phyloP scores from a whole-genome alignment of 2,113 vertebrate species.

The Ploceus nigricollis region DNA sequence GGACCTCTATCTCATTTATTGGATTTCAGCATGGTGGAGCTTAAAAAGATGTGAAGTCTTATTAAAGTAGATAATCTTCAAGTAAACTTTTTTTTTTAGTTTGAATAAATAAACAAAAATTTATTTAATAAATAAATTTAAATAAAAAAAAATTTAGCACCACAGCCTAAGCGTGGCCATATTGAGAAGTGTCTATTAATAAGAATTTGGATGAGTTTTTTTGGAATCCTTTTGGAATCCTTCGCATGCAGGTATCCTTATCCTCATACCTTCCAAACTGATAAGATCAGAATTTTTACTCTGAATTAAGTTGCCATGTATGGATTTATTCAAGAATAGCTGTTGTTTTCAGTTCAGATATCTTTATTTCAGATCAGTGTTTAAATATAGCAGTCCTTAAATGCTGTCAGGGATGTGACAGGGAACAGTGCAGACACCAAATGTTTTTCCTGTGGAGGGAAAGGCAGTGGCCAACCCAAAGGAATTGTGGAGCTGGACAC shows the following conservation, averaged over 20 bases:
- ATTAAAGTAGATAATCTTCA: not conserved
- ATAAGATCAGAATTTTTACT: not conserved
- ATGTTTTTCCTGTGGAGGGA: not conserved
- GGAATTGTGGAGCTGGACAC: not conserved
- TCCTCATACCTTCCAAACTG: not conserved
- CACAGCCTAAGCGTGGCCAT: not conserved
- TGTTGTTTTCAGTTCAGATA: not conserved
- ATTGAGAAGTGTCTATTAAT: not conserved
- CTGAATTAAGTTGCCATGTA: not conserved
- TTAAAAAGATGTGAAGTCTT: not conserved
- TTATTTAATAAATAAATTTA: too few relatives aligned
- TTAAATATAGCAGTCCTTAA: not conserved
- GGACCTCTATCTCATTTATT: not conserved
- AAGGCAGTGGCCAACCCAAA: not conserved
- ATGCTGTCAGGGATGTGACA: not conserved
- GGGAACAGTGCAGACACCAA: not conserved
- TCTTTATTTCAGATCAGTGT: not conserved
- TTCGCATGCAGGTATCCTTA: not conserved
- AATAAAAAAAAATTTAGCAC: too few relatives aligned
- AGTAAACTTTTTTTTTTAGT: not conserved
- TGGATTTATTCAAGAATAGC: not conserved
- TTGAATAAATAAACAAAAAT: not conserved
- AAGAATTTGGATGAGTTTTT: not conserved
- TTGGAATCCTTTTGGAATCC: not conserved
- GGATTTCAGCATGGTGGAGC: not conserved